Evolutionary conservation across 64 coral and sea anemone genomes (phyloP).

Genomic region (Porites australiensis): DNA sequence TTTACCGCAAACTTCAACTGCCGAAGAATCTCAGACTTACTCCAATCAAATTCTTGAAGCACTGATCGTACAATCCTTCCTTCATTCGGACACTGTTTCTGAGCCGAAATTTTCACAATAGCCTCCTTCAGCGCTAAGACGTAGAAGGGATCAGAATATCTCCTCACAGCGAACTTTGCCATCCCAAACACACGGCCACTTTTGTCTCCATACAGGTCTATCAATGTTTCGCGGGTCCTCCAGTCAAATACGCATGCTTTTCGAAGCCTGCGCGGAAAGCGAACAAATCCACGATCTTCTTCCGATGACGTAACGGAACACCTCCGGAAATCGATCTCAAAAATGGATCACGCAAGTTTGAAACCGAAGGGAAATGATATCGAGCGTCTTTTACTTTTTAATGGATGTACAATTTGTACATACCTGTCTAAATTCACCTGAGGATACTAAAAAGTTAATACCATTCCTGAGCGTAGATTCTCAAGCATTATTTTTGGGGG

Average conservation of each 20-base stretch:
- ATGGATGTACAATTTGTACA: too few relatives aligned
- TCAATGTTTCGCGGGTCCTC: conserved; percentile 32
- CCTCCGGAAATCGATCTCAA: not conserved
- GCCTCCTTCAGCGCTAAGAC: conserved; percentile 86
- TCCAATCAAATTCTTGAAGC: conserved; percentile 91
- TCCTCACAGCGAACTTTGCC: conserved; percentile 84
- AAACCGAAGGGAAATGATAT: not conserved
- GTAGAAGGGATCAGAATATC: conserved; percentile 88
- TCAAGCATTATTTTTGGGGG: not conserved
- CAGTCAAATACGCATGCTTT: conserved; percentile 53
- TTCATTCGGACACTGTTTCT: conserved; percentile 99
- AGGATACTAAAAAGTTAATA: too few relatives aligned
- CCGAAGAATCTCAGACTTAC: conserved; percentile 77
- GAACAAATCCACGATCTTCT: conserved; percentile 55
- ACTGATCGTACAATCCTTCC: conserved; percentile 84
- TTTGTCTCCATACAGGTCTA: conserved; percentile 9
- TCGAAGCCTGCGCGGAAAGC: not conserved
- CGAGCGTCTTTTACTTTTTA: not conserved
- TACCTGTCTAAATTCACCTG: too few relatives aligned
- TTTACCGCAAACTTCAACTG: conserved; percentile 98
- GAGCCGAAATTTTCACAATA: conserved; percentile 79
- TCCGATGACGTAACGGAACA: conserved; percentile 72
- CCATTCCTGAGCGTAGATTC: too few relatives aligned
- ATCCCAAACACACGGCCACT: conserved; percentile 60
- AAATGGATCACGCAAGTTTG: conserved; percentile 4